These are phyloP conservation scores for Cheirogaleus medius DNA, from an alignment of 2,113 vertebrate genomes.

Conservation along the genomic window DNA sequence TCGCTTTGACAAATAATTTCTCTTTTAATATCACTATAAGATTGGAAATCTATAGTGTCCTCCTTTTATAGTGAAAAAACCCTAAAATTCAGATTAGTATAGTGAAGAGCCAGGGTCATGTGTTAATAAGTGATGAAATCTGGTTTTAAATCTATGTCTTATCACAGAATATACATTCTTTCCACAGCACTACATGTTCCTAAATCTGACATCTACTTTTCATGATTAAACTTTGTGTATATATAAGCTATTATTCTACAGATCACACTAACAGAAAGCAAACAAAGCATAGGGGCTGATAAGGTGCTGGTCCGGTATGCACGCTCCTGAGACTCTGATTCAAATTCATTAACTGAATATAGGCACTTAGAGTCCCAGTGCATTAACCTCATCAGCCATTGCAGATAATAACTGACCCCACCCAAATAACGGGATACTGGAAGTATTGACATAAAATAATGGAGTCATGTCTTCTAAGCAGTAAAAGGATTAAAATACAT, in stretches of 20 bases:
- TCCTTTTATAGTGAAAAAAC: background rate
- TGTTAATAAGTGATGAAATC: background rate
- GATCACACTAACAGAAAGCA: background rate
- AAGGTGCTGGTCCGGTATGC: background rate
- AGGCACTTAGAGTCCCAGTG: background rate
- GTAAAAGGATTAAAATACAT: constrained; percentile 70
- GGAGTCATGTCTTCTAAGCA: constrained; percentile 55
- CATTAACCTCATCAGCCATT: constrained; percentile 57
- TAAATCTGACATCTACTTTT: background rate
- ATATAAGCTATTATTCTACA: background rate
- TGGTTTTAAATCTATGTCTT: background rate
- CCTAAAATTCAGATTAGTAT: background rate
- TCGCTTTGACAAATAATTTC: background rate
- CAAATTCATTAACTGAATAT: constrained; percentile 43
- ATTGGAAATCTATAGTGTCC: background rate
- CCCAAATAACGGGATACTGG: constrained; percentile 35
- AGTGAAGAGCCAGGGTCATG: background rate
- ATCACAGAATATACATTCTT: background rate
- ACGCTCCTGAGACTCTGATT: background rate
- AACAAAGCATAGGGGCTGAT: background rate
- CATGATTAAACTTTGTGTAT: background rate
- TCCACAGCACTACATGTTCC: background rate
- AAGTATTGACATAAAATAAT: constrained; percentile 68
- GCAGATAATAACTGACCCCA: constrained; percentile 59
- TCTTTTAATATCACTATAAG: background rate